Evolutionary conservation across 1,140 invertebrate species (phyloP).

Genomic region (Papilio xuthus): DNA sequence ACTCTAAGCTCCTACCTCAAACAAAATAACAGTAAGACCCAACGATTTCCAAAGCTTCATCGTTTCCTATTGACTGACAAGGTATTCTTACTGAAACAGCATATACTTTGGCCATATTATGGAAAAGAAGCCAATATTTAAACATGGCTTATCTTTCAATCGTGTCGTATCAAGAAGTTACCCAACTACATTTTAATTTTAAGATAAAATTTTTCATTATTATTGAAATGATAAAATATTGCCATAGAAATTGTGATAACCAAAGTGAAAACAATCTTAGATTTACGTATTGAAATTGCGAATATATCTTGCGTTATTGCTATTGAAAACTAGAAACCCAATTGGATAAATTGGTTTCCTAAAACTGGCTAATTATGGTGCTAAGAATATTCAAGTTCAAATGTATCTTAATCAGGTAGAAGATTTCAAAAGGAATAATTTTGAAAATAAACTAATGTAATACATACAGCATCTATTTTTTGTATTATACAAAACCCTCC

Average conservation of each 20-base stretch:
- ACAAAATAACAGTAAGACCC: background rate
- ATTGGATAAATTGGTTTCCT: too few species aligned
- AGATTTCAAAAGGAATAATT: too few species aligned
- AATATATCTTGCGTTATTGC: background rate
- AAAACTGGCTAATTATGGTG: too few species aligned
- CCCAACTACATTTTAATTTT: background rate
- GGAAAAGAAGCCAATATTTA: conserved; percentile 43
- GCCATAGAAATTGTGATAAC: background rate
- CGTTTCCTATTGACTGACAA: background rate
- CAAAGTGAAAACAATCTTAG: background rate
- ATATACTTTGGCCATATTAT: conserved; percentile 5
- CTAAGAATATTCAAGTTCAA: too few species aligned
- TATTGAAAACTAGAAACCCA: background rate
- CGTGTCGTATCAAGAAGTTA: conserved; percentile 45
- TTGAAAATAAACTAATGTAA: too few species aligned
- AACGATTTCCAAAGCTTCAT: background rate
- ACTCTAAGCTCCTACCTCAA: background rate
- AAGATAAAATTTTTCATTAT: conserved; percentile 14
- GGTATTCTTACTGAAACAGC: conserved; percentile 3
- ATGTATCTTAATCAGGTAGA: too few species aligned
- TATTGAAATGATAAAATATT: background rate
- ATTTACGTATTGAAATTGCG: background rate
- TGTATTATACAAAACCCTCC: background rate
- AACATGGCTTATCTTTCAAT: conserved; percentile 43
- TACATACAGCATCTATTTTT: background rate